These are phyloP conservation scores for Dendroctonus ponderosae DNA, from an alignment of 1,140 invertebrate genomes.

Conservation along the genomic window DNA sequence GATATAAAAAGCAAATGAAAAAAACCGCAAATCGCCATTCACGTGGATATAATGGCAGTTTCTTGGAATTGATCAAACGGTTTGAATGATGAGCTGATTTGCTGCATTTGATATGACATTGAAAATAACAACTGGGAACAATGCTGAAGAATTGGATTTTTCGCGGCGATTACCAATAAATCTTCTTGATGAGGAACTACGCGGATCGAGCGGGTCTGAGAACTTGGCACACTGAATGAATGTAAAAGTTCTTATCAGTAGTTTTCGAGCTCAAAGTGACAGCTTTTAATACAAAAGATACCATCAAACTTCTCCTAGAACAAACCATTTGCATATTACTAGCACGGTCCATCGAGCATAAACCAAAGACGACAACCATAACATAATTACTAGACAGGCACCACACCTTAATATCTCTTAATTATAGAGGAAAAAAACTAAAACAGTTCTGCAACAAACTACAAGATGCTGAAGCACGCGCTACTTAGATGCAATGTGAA, in stretches of 20 bases:
- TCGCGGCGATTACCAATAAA: no score
- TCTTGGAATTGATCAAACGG: no score
- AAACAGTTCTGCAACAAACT: background rate
- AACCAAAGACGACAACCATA: constrained; percentile 7
- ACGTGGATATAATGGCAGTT: constrained; percentile 11
- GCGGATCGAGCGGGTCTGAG: no score
- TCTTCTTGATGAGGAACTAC: no score
- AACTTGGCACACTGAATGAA: no score
- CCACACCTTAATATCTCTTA: constrained; percentile 9
- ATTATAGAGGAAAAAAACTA: background rate
- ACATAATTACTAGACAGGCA: constrained; percentile 7
- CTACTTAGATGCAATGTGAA: background rate
- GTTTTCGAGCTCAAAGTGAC: no score
- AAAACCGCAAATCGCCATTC: constrained; percentile 10
- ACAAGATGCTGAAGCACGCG: background rate
- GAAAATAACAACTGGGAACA: no score
- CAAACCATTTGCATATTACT: constrained; percentile 1
- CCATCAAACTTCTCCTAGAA: background rate
- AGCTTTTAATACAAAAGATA: background rate
- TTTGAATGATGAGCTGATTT: no score
- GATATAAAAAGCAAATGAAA: constrained; percentile 2
- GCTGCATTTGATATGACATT: no score
- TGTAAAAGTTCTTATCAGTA: no score
- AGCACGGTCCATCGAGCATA: constrained; percentile 3
- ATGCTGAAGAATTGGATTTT: no score